phyloP scores from a whole-genome alignment of 1,140 invertebrate genomes.

The Papilio glaucus region DNA sequence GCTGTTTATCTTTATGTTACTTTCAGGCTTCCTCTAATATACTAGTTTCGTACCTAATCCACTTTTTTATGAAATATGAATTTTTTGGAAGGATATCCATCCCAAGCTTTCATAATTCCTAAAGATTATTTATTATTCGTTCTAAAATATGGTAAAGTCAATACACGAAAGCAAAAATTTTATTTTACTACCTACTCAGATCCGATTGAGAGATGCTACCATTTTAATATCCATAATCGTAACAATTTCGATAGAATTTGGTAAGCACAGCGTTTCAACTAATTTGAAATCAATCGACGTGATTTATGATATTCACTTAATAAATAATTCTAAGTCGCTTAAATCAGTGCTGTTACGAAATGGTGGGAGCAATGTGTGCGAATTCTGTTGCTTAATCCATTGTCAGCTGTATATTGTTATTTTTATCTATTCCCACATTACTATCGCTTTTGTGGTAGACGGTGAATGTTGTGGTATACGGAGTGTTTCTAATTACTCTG shows the following conservation, averaged over 20 bases:
- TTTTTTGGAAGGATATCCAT: too few relatives aligned
- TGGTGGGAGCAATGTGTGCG: slow-evolving; percentile 26
- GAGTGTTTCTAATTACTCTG: slow-evolving; percentile 25
- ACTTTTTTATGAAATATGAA: too few relatives aligned
- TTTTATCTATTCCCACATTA: slow-evolving; percentile 35
- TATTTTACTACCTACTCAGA: too few relatives aligned
- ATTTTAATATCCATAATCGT: not conserved
- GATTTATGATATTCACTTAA: slow-evolving; percentile 29
- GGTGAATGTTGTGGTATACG: slow-evolving; percentile 30
- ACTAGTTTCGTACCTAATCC: too few relatives aligned
- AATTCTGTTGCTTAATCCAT: slow-evolving; percentile 29
- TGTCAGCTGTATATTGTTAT: slow-evolving; percentile 28
- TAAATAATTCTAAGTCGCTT: slow-evolving; percentile 20
- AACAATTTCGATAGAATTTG: not conserved
- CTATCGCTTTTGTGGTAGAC: slow-evolving; percentile 33
- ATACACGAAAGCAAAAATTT: too few relatives aligned
- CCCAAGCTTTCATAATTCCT: too few relatives aligned
- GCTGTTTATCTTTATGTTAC: too few relatives aligned
- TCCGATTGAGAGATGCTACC: too few relatives aligned
- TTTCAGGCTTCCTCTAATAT: too few relatives aligned
- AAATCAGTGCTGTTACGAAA: slow-evolving; percentile 20
- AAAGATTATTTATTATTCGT: too few relatives aligned
- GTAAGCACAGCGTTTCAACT: not conserved
- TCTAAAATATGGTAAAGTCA: too few relatives aligned
- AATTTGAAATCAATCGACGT: not conserved